Evolutionary conservation across 1,140 invertebrate genomes (phyloP).

Genomic region (Ceratina australensis): DNA sequence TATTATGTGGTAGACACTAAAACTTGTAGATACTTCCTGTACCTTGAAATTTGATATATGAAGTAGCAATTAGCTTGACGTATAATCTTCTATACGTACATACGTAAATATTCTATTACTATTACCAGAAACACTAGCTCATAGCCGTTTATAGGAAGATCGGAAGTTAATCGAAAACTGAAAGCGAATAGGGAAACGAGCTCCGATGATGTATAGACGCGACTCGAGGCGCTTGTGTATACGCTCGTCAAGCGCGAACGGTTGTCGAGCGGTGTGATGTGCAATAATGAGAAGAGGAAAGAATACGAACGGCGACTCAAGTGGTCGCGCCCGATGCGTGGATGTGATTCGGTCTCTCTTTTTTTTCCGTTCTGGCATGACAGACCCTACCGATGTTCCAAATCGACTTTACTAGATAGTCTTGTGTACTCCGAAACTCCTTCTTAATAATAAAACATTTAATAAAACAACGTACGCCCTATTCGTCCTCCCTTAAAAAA

Average conservation of each 20-base stretch:
- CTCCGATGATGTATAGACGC: slow-evolving; percentile 32
- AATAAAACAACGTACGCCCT: slow-evolving; percentile 58
- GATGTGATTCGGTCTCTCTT: slow-evolving; percentile 67
- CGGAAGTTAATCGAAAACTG: slow-evolving; percentile 13
- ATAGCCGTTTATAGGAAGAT: slow-evolving; percentile 54
- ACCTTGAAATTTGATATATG: slow-evolving; percentile 74
- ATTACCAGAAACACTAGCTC: slow-evolving; percentile 54
- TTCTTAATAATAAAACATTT: slow-evolving; percentile 74
- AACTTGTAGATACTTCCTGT: slow-evolving; percentile 75
- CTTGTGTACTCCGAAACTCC: slow-evolving; percentile 69
- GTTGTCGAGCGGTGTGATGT: slow-evolving; percentile 54
- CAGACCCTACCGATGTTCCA: slow-evolving; percentile 61
- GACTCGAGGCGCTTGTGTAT: slow-evolving; percentile 28
- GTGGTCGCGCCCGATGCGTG: slow-evolving; percentile 26
- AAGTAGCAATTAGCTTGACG: slow-evolving; percentile 61
- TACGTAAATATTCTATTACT: slow-evolving; percentile 55
- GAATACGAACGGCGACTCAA: slow-evolving; percentile 30
- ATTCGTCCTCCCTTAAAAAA: not conserved
- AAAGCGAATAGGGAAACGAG: not conserved
- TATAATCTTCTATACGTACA: slow-evolving; percentile 46
- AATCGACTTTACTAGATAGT: slow-evolving; percentile 67
- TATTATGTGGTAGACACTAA: slow-evolving; percentile 63
- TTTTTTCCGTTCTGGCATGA: slow-evolving; percentile 70
- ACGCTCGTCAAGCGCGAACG: slow-evolving; percentile 44
- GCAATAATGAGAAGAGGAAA: slow-evolving; percentile 48